These are phyloP conservation scores for Bombus picipes DNA, from an alignment of 1,140 invertebrate genomes.

Conservation along the genomic window DNA sequence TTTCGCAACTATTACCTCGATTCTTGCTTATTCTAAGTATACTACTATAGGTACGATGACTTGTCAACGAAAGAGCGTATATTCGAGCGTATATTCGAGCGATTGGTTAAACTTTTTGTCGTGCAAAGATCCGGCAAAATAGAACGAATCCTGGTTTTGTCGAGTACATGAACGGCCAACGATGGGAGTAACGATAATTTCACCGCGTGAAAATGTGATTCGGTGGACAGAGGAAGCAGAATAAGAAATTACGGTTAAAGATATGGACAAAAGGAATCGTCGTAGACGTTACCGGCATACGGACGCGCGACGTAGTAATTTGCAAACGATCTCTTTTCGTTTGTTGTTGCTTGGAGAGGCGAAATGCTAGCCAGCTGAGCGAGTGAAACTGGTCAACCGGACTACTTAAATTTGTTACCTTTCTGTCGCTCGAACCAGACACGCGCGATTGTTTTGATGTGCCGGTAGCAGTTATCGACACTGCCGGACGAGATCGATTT, in stretches of 20 bases:
- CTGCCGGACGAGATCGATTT: background rate
- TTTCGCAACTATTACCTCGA: background rate
- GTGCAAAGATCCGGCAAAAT: too few relatives aligned
- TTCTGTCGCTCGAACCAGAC: background rate
- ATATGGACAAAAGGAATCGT: background rate
- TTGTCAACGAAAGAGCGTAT: too few relatives aligned
- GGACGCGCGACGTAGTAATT: background rate
- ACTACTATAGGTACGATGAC: accelerated
- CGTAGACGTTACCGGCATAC: background rate
- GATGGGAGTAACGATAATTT: background rate
- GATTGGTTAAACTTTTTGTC: too few relatives aligned
- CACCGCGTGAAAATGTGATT: background rate
- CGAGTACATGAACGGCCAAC: too few relatives aligned
- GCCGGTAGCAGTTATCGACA: too few relatives aligned
- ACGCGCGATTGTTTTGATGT: background rate
- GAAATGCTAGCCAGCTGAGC: background rate
- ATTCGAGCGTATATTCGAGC: too few relatives aligned
- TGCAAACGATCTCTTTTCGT: background rate
- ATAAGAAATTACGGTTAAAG: background rate
- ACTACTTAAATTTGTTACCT: background rate
- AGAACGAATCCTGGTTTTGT: too few relatives aligned
- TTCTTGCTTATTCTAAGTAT: background rate
- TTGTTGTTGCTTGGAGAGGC: accelerated
- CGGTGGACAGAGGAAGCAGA: background rate
- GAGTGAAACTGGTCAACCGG: background rate